Percentiles rank a stretch among this genome's conserved stretches.
Conservation (phyloP, 2,888 invertebrate genomes). For the Erebia ligea region DNA sequence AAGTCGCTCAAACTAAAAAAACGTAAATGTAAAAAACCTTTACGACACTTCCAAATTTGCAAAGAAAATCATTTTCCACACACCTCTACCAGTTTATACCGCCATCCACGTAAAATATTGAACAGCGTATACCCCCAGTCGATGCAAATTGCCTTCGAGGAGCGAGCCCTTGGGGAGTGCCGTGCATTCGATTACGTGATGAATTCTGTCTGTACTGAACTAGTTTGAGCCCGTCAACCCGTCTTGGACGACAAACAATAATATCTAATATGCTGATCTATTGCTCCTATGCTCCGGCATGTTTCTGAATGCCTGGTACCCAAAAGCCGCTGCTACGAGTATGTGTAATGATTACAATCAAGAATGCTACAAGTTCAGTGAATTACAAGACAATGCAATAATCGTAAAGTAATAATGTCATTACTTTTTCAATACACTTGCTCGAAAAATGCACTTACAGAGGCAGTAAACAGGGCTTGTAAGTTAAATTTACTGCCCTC, state of each 20-base stretch:
- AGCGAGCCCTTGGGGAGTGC: conserved; percentile 46
- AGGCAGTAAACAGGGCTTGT: too few species aligned
- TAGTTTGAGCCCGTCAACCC: conserved; percentile 29
- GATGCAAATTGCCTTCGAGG: conserved; percentile 53
- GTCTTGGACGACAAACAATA: conserved; percentile 14
- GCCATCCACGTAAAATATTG: conserved; percentile 44
- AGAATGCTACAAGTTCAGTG: too few species aligned
- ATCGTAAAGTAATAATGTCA: too few species aligned
- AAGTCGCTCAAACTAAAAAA: background rate
- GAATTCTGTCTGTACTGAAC: conserved; percentile 43
- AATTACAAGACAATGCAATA: too few species aligned
- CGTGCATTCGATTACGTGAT: conserved; percentile 57
- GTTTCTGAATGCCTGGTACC: too few species aligned
- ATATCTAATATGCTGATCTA: background rate
- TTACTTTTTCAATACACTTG: too few species aligned
- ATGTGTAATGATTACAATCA: too few species aligned
- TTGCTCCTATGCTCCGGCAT: too few species aligned
- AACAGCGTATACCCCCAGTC: conserved; percentile 39
- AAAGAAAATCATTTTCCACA: conserved; percentile 33
- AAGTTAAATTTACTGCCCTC: too few species aligned
- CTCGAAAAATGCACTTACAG: too few species aligned
- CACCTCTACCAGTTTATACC: conserved; percentile 33
- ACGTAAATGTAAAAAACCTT: background rate
- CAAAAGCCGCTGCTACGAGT: too few species aligned
- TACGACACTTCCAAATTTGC: conserved; percentile 6